These are phyloP conservation scores for Odontocerum albicorne DNA, from an alignment of 2,888 invertebrate genomes.

Conservation along the genomic window DNA sequence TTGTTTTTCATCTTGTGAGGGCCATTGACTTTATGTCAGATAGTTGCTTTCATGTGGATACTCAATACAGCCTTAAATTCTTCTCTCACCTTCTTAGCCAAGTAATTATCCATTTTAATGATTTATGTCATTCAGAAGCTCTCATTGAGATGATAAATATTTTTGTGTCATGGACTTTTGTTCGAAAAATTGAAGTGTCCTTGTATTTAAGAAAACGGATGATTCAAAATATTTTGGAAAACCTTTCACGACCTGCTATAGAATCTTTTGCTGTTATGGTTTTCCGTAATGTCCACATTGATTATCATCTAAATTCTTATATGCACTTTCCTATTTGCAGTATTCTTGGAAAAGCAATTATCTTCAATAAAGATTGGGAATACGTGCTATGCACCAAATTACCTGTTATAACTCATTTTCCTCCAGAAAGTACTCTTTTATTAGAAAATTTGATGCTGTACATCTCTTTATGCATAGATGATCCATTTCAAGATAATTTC, in stretches of 20 bases:
- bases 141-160: slow-evolving; percentile 58
- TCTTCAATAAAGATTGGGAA: slow-evolving; percentile 63
- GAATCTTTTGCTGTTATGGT: slow-evolving; percentile 60
- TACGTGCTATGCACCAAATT: slow-evolving; percentile 66
- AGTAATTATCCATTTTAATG: slow-evolving; percentile 59
- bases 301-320: slow-evolving; percentile 43
- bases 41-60: slow-evolving; percentile 43
- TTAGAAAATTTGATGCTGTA: slow-evolving; percentile 65
- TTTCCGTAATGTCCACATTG: slow-evolving; percentile 55
- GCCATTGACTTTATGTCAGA: slow-evolving; percentile 63
- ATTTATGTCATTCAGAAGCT: slow-evolving; percentile 48
- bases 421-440: slow-evolving; percentile 52
- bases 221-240: slow-evolving; percentile 55
- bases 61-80: slow-evolving; percentile 47
- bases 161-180: slow-evolving; percentile 55
- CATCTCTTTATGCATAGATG: slow-evolving; percentile 50
- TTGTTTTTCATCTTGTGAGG: slow-evolving; percentile 63
- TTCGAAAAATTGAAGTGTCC: slow-evolving; percentile 42
- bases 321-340: slow-evolving; percentile 47
- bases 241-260: slow-evolving; percentile 61
- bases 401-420: slow-evolving; percentile 57
- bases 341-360: slow-evolving; percentile 56
- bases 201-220: slow-evolving; percentile 49
- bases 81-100: slow-evolving; percentile 63
- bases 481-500: slow-evolving; percentile 43